Evolutionary conservation across 2,113 vertebrate species (phyloP).

Genomic region (Mixornis gularis): DNA sequence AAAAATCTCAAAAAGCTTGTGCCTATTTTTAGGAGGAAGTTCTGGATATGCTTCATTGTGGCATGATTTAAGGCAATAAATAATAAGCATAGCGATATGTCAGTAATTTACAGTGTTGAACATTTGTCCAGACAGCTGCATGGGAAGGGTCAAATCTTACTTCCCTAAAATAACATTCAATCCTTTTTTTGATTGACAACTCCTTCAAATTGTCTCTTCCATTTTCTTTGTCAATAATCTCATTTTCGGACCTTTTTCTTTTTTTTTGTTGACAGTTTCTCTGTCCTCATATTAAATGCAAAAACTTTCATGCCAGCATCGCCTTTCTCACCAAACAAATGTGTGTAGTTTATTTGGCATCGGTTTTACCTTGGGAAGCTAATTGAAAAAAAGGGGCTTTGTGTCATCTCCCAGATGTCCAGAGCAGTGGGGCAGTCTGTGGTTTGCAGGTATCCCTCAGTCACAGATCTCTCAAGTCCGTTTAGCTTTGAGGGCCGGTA

Average conservation of each 20-base stretch:
- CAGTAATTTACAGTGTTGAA: background rate
- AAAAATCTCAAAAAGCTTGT: background rate
- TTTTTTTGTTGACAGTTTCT: background rate
- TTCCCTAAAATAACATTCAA: background rate
- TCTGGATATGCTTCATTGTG: background rate
- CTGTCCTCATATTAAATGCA: background rate
- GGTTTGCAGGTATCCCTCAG: background rate
- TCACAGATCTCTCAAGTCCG: background rate
- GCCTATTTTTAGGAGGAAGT: background rate
- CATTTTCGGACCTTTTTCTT: background rate
- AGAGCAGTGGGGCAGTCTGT: background rate
- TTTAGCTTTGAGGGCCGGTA: background rate
- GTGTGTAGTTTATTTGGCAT: background rate
- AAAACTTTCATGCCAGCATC: background rate
- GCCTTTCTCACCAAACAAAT: background rate
- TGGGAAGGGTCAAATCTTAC: background rate
- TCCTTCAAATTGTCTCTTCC: background rate
- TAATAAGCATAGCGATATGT: background rate
- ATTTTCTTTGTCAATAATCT: background rate
- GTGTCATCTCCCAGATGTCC: background rate
- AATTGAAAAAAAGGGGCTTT: background rate
- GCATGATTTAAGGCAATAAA: background rate
- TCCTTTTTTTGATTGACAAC: background rate
- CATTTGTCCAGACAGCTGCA: background rate
- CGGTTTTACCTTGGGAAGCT: background rate